phyloP scores from a whole-genome alignment of 2,888 invertebrate genomes.

The Drosophila ochracea region DNA sequence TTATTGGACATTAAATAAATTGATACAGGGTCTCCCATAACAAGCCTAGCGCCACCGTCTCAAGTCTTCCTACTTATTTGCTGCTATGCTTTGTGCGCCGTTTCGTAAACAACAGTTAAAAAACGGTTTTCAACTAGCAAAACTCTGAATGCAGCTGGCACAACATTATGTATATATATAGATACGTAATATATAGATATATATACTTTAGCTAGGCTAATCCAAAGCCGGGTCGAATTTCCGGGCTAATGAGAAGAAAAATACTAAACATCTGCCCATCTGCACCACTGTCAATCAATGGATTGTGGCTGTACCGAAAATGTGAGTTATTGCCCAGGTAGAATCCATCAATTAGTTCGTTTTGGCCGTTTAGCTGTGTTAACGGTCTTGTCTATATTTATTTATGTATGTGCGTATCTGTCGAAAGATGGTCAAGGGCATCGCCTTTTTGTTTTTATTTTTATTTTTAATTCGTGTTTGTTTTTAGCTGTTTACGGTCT shows the following conservation, averaged over 20 bases:
- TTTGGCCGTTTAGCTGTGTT: constrained; percentile 18
- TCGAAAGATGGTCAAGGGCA: constrained; percentile 74
- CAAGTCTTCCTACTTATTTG: neutral
- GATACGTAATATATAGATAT: neutral
- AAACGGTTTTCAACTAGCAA: constrained; percentile 44
- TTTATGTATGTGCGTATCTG: constrained; percentile 19
- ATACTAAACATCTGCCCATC: constrained; percentile 43
- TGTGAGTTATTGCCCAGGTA: constrained; percentile 47
- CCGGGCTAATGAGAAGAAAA: constrained; percentile 24
- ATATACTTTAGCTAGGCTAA: neutral
- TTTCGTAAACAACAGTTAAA: constrained; percentile 56
- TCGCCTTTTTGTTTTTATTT: constrained; percentile 15
- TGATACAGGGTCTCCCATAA: neutral
- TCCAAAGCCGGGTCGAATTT: constrained; percentile 30
- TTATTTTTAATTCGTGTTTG: constrained; percentile 16
- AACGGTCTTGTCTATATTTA: neutral
- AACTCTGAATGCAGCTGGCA: constrained; percentile 37
- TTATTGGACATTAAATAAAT: neutral
- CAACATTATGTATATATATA: constrained; percentile 18
- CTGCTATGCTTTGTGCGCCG: constrained; percentile 32
- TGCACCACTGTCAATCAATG: constrained; percentile 30
- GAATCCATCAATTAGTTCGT: constrained; percentile 28
- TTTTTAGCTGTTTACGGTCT: constrained; percentile 14
- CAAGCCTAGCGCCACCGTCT: too few relatives aligned
- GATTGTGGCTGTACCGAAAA: neutral